A percentile compares a stretch with the other conserved stretches of the same genome.
phyloP scores from a whole-genome alignment of 1,140 invertebrate species.

The Globodera rostochiensis region DNA sequence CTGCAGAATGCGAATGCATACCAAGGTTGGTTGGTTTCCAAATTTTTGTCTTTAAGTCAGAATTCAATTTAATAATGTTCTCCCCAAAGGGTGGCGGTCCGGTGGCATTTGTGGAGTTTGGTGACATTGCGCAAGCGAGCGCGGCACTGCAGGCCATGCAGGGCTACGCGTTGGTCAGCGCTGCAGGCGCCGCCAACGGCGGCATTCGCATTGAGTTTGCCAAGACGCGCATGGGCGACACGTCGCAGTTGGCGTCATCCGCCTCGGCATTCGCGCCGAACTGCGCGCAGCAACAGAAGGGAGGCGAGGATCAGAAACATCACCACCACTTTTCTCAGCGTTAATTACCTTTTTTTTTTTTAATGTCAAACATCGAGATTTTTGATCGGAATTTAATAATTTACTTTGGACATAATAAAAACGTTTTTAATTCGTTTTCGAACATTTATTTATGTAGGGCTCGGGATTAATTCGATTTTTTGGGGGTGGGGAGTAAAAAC shows the following conservation, averaged over 20 bases:
- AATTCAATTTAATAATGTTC: background rate
- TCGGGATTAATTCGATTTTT: too few species aligned
- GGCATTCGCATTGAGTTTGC: conserved; percentile 97
- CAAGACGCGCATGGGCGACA: conserved; percentile 90
- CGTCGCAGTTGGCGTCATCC: background rate
- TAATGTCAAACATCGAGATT: too few species aligned
- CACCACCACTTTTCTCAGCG: background rate
- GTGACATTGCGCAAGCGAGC: conserved; percentile 82
- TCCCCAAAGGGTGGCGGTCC: conserved; percentile 73
- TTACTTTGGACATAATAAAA: too few species aligned
- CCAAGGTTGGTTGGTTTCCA: conserved; percentile 72
- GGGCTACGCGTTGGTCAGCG: conserved; percentile 77
- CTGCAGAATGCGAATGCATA: conserved; percentile 93
- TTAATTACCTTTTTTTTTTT: too few species aligned
- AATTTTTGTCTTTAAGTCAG: too few species aligned
- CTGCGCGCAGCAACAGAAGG: background rate
- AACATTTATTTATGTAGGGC: too few species aligned
- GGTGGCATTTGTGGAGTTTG: conserved; percentile 95
- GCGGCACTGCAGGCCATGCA: conserved; percentile 87
- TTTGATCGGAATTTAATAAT: too few species aligned
- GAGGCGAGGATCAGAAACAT: background rate
- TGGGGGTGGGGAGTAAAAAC: too few species aligned
- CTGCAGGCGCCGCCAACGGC: conserved; percentile 84
- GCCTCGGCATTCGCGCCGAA: too few species aligned
- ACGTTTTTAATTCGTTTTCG: too few species aligned